phyloP scores from a whole-genome alignment of 2,113 vertebrate species.

The Capreolus pygargus region DNA sequence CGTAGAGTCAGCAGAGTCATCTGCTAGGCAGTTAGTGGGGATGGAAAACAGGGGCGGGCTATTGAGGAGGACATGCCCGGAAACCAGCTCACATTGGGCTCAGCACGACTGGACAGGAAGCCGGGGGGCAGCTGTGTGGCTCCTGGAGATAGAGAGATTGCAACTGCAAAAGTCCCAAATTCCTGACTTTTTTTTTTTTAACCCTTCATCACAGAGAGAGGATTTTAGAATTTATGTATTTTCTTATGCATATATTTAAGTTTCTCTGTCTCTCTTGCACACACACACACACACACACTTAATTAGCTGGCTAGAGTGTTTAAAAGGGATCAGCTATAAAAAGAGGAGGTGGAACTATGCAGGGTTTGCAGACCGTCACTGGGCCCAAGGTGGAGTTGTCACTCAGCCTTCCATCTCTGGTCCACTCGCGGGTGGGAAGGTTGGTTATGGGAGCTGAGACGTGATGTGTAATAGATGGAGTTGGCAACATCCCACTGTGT shows the following conservation, averaged over 20 bases:
- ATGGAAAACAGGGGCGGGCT: background rate
- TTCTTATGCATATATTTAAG: background rate
- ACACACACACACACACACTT: background rate
- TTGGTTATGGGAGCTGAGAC: background rate
- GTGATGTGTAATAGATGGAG: background rate
- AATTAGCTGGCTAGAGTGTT: background rate
- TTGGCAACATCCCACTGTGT: background rate
- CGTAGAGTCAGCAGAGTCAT: accelerated
- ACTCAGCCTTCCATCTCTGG: background rate
- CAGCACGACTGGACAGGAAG: background rate
- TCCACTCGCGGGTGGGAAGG: accelerated
- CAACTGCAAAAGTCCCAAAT: background rate
- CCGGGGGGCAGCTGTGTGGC: no score
- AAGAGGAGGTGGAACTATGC: background rate
- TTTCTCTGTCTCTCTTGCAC: background rate
- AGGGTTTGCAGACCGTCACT: background rate
- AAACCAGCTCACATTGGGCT: background rate
- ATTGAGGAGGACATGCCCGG: accelerated
- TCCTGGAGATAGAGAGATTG: background rate
- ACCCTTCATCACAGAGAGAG: background rate
- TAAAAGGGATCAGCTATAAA: background rate
- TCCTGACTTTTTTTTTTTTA: background rate
- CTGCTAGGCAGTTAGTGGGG: background rate
- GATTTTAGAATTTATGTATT: background rate
- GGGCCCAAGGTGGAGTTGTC: background rate